These are phyloP conservation scores for Oreochromis grahami DNA, from an alignment of 2,797 vertebrate genomes.

Conservation along the genomic window DNA sequence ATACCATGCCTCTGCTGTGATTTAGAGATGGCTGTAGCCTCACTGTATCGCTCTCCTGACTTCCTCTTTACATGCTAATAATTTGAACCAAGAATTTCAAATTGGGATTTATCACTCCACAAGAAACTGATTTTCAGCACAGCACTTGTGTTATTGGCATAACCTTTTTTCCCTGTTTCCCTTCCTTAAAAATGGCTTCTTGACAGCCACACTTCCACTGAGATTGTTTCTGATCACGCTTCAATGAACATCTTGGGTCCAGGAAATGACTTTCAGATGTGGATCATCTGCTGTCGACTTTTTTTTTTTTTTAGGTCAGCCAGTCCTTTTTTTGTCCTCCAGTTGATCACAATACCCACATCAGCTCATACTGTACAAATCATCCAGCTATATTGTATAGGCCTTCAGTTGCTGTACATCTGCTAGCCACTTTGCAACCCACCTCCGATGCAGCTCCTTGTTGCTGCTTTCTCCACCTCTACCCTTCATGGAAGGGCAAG, in stretches of 20 bases:
- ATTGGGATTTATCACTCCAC: background rate
- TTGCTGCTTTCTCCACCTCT: background rate
- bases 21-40: background rate
- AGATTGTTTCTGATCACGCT: background rate
- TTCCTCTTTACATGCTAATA: background rate
- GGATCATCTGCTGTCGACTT: background rate
- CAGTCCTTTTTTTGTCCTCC: background rate
- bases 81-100: background rate
- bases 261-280: background rate
- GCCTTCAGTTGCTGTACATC: background rate
- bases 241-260: background rate
- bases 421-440: background rate
- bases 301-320: background rate
- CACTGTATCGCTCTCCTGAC: fast-evolving
- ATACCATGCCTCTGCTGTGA: background rate
- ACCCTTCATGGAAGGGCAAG: background rate
- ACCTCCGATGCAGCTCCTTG: background rate
- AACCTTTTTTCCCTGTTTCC: background rate
- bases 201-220: background rate
- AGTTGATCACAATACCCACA: background rate
- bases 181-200: no score
- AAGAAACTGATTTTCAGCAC: background rate
- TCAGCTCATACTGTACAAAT: fast-evolving
- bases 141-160: background rate
- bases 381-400: background rate